A percentile compares a stretch with the other conserved stretches of the same genome.
Evolutionary conservation across 2,888 invertebrate genomes (phyloP).

Genomic region (Orthosia gracilis): DNA sequence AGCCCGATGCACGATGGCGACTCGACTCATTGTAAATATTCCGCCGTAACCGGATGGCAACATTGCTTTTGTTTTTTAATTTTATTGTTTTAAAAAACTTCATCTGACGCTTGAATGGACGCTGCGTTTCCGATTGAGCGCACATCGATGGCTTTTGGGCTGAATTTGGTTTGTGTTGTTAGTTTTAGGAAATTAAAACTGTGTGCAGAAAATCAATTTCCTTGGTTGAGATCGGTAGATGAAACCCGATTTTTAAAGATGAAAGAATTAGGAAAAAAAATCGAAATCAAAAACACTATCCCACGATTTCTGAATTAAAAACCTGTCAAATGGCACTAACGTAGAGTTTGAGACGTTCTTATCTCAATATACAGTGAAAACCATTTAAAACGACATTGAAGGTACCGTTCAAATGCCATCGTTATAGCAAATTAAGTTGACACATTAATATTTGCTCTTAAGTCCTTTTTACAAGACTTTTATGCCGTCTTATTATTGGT

Average conservation of each 20-base stretch:
- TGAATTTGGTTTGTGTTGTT: constrained; percentile 42
- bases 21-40: constrained; percentile 73
- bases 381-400: too few relatives aligned
- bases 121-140: constrained; percentile 64
- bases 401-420: too few relatives aligned
- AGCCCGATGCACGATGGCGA: constrained; percentile 67
- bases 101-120: constrained; percentile 67
- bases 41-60: constrained; percentile 70
- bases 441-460: too few relatives aligned
- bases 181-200: constrained; percentile 38
- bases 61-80: constrained; percentile 66
- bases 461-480: too few relatives aligned
- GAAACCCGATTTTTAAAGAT: neutral
- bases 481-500: too few relatives aligned
- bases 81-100: constrained; percentile 64
- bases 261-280: too few relatives aligned
- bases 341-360: too few relatives aligned
- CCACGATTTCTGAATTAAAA: too few relatives aligned
- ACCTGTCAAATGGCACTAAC: too few relatives aligned
- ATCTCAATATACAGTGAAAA: too few relatives aligned
- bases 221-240: constrained; percentile 3
- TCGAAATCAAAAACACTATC: too few relatives aligned
- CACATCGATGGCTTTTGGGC: constrained; percentile 54
- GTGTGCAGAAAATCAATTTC: constrained; percentile 40
- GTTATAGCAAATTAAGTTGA: too few relatives aligned